Evolutionary conservation across 2,113 vertebrate species (phyloP), one percentile per base, ranked within the genome.

Genomic region (Sterna hirundo): DNA sequence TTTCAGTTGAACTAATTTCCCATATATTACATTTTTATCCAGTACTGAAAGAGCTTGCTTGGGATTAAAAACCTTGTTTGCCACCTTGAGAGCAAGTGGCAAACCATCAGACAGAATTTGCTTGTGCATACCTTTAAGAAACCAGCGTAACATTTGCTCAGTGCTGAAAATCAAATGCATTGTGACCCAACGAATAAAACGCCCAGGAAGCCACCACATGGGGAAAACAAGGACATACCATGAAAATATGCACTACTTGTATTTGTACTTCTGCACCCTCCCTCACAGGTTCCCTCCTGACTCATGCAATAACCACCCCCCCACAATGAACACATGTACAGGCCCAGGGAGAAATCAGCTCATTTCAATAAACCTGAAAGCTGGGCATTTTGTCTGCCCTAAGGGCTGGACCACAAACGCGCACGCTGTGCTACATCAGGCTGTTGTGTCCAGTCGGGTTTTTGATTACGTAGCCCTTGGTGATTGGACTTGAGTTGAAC

Each of bases 51-150:
- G 49, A 42, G 38, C 72, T 91, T 91, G 13, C 34, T 29, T 40
- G 32, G 60, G 40, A 96, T 84, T 79, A 89, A 84, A 86, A 84
- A 22, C 17, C 61, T 69, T 15, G 32, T 62, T 89, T 96, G 62
- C 49, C 61, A 88, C 68, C 44, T 69, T 54, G 36, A 57, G 51
- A 96, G 72, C 44, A 82, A 82, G 86, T 5, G 11, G 40, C 57
- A 83, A 91, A 69, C 10, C 65, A 61, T 47, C 74, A 60, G 69
- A 68, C 0, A 65, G 36, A 74, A 80, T 40, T 85, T 54, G 7
- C 30, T 76, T 65, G 47, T 52, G 27, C 61, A 29, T 36, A 54
- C 15, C 2, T 5, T 7, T 19, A 46, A 68, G 52, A 74, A 94
- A 40, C 4, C 55, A 80, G 64, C 26, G 26, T 0, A 60, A 30